These are phyloP conservation scores for Callipepla squamata DNA, from an alignment of 2,113 vertebrate species.

Conservation along the genomic window DNA sequence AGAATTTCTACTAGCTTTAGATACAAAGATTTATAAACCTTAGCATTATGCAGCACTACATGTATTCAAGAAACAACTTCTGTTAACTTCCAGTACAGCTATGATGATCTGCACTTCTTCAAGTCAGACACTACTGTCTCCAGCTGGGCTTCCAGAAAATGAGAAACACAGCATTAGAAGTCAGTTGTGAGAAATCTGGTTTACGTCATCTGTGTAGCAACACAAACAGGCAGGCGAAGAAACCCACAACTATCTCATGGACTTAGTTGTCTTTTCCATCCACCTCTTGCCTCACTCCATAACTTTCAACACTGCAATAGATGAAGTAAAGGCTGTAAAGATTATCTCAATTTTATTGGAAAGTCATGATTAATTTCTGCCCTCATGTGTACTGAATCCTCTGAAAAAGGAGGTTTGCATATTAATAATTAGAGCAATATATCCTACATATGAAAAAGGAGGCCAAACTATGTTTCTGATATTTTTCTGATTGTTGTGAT, in stretches of 20 bases:
- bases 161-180: background rate
- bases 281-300: background rate
- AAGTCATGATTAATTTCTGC: background rate
- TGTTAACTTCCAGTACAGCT: background rate
- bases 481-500: background rate
- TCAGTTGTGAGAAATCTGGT: conserved; percentile 1
- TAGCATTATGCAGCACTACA: background rate
- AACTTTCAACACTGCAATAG: background rate
- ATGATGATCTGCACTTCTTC: background rate
- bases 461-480: background rate
- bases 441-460: background rate
- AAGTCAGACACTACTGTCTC: background rate
- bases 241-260: background rate
- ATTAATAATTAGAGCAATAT: background rate
- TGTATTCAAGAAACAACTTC: background rate
- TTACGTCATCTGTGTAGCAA: background rate
- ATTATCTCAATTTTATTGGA: background rate
- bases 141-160: conserved; percentile 12
- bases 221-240: background rate
- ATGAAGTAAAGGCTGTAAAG: background rate
- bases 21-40: background rate
- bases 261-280: background rate
- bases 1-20: background rate
- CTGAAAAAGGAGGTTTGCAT: background rate
- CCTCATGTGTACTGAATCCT: background rate